A percentile compares a stretch with the other conserved stretches of the same genome.
These are phyloP conservation scores for Turnix velox DNA, from an alignment of 2,113 vertebrate genomes.

Conservation along the genomic window DNA sequence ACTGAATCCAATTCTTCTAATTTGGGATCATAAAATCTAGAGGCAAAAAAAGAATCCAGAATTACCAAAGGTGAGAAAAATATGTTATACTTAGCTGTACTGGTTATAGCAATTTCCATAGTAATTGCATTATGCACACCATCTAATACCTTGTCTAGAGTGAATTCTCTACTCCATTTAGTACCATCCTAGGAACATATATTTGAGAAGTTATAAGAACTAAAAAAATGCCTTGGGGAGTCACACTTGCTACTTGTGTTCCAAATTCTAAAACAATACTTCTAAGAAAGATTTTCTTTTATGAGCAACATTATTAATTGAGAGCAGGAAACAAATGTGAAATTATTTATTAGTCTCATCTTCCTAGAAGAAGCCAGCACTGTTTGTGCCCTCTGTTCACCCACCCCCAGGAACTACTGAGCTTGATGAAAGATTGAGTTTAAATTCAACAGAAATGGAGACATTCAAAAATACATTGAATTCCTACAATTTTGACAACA, in stretches of 20 bases:
- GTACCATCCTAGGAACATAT: background rate
- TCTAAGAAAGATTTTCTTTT: slow-evolving; percentile 1
- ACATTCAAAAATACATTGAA: background rate
- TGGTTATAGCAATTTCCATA: slow-evolving; percentile 13
- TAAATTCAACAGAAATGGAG: background rate
- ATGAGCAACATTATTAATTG: background rate
- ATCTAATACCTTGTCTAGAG: slow-evolving; percentile 12
- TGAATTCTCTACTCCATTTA: background rate
- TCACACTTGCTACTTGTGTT: background rate
- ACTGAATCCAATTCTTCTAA: background rate
- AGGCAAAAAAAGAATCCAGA: background rate
- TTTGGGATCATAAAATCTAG: background rate
- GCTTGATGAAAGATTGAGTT: background rate
- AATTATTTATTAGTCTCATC: background rate
- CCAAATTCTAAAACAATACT: background rate
- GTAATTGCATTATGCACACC: background rate
- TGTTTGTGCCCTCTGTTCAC: background rate
- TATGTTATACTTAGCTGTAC: background rate
- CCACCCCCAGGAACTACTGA: background rate
- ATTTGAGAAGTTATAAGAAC: slow-evolving; percentile 10
- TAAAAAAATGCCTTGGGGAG: background rate
- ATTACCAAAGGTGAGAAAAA: background rate
- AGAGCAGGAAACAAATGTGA: background rate
- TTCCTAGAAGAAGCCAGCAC: background rate
- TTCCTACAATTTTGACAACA: background rate